These are phyloP conservation scores for Rhagoletis zephyria DNA, from an alignment of 1,140 invertebrate species.

Conservation along the genomic window DNA sequence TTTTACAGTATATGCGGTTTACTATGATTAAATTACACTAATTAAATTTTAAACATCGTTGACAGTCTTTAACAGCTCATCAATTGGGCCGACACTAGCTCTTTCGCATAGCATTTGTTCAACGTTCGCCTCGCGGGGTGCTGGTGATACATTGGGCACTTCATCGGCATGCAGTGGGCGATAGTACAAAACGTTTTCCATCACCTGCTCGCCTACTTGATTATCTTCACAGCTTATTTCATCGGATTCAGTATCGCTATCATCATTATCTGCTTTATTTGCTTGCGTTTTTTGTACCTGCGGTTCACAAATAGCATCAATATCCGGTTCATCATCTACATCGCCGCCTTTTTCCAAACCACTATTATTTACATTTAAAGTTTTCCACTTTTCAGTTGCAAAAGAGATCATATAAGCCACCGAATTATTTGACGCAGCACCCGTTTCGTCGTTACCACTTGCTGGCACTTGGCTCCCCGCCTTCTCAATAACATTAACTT, in stretches of 20 bases:
- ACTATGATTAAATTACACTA: too few species aligned
- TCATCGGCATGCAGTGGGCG: background rate
- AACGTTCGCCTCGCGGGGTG: background rate
- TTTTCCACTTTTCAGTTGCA: slow-evolving; percentile 62
- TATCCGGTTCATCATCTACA: background rate
- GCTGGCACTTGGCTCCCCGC: background rate
- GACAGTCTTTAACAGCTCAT: background rate
- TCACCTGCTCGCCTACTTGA: background rate
- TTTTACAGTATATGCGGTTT: too few species aligned
- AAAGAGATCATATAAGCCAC: slow-evolving; percentile 62
- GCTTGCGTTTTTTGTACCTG: background rate
- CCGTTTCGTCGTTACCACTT: background rate
- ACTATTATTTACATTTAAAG: background rate
- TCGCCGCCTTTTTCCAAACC: background rate
- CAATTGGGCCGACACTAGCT: background rate
- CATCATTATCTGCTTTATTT: background rate
- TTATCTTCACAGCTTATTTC: slow-evolving; percentile 24
- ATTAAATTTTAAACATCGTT: background rate
- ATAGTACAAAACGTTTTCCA: slow-evolving; percentile 32
- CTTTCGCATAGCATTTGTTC: background rate
- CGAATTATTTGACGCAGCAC: background rate
- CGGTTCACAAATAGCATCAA: background rate
- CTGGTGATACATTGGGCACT: background rate
- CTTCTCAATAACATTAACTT: background rate
- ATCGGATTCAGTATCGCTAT: background rate